Conservation (phyloP, 2,888 invertebrate genomes). For the Drosophila leonis region DNA sequence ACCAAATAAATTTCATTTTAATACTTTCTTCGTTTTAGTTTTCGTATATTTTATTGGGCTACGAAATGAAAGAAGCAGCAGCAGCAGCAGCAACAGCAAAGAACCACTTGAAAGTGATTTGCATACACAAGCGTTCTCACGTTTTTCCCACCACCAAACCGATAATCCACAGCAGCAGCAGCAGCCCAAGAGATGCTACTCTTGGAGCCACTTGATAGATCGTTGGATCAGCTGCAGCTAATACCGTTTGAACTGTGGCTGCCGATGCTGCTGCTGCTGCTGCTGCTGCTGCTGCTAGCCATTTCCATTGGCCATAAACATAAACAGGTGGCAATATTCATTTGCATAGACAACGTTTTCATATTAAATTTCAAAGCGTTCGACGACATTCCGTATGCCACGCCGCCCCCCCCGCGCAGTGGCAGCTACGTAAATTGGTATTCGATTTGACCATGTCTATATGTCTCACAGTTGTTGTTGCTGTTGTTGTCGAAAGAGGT, state of each 20-base stretch:
- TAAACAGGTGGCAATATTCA: slow-evolving; percentile 83
- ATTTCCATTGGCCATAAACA: slow-evolving; percentile 71
- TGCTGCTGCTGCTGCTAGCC: slow-evolving; percentile 39
- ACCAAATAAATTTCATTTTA: slow-evolving; percentile 79
- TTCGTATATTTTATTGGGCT: slow-evolving; percentile 72
- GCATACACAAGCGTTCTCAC: slow-evolving; percentile 77
- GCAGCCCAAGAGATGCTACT: neutral
- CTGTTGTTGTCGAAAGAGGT: slow-evolving; percentile 32
- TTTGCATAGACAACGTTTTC: slow-evolving; percentile 80
- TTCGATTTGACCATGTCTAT: slow-evolving; percentile 59
- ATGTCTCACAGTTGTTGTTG: slow-evolving; percentile 13
- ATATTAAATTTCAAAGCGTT: slow-evolving; percentile 79
- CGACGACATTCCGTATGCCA: slow-evolving; percentile 65
- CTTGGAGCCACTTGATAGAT: slow-evolving; percentile 65
- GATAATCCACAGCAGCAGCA: slow-evolving; percentile 58
- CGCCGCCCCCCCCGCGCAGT: slow-evolving; percentile 8
- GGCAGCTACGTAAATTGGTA: slow-evolving; percentile 52
- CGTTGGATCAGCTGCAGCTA: slow-evolving; percentile 62
- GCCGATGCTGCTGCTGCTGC: slow-evolving; percentile 20
- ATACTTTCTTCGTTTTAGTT: slow-evolving; percentile 81
- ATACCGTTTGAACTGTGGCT: slow-evolving; percentile 52
- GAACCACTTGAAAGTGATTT: slow-evolving; percentile 66
- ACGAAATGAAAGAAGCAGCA: slow-evolving; percentile 10
- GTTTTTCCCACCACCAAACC: slow-evolving; percentile 76
- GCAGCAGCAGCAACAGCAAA: neutral